phyloP scores from a whole-genome alignment of 2,113 vertebrate genomes.

The Ariopsis seemanni region DNA sequence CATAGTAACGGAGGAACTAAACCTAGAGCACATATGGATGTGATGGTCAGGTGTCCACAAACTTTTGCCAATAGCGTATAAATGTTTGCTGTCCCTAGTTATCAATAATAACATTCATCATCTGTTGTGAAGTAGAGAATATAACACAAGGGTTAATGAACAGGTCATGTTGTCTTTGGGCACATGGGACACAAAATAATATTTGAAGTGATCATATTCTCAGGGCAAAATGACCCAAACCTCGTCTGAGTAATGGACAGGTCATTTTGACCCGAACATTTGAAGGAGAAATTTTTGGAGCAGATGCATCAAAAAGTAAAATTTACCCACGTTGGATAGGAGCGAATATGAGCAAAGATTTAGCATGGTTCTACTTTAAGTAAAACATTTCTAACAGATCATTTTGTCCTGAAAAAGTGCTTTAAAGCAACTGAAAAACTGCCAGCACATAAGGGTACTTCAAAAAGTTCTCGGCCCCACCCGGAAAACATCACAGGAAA shows the following conservation, averaged over 20 bases:
- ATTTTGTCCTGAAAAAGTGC: neutral
- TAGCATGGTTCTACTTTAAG: neutral
- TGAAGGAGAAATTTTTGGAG: neutral
- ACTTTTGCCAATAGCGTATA: neutral
- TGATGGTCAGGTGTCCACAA: neutral
- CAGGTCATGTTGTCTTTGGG: neutral
- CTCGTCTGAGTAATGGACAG: neutral
- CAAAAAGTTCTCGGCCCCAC: too few relatives aligned
- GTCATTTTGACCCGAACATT: neutral
- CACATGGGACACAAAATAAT: neutral
- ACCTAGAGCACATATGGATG: neutral
- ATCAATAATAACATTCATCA: neutral
- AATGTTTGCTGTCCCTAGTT: neutral
- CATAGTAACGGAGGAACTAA: neutral
- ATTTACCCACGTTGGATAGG: neutral
- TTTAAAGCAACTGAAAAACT: neutral
- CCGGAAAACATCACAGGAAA: too few relatives aligned
- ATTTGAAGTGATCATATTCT: neutral
- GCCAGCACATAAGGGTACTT: too few relatives aligned
- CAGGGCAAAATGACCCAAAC: neutral
- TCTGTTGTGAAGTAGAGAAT: neutral
- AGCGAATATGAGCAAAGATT: neutral
- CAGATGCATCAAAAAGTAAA: neutral
- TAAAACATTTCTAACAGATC: neutral
- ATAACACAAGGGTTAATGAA: neutral